phyloP scores from a whole-genome alignment of 2,113 vertebrate species.

The Callospermophilus lateralis region DNA sequence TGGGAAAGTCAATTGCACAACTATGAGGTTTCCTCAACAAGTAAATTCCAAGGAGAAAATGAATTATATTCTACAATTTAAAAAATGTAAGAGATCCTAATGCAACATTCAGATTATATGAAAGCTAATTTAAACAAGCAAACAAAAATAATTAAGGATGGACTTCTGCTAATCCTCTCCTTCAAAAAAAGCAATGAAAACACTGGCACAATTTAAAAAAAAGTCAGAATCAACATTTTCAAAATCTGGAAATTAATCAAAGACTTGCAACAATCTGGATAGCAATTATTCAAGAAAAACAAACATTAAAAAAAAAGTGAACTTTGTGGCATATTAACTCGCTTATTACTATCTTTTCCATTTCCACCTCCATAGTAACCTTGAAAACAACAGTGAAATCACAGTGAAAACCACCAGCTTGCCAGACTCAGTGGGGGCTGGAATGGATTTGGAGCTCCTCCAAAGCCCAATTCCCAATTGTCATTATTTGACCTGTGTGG shows the following conservation, averaged over 20 bases:
- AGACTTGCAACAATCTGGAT: not conserved
- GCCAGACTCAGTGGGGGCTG: not conserved
- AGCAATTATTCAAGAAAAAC: slow-evolving; percentile 3
- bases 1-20: too few relatives aligned
- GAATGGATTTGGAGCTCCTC: not conserved
- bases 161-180: not conserved
- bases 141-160: not conserved
- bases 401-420: not conserved
- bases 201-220: not conserved
- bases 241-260: not conserved
- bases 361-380: not conserved
- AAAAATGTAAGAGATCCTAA: not conserved
- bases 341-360: not conserved
- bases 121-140: not conserved
- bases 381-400: not conserved
- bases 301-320: not conserved
- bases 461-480: not conserved
- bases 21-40: not conserved
- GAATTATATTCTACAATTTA: not conserved
- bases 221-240: not conserved
- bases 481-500: not conserved
- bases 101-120: not conserved
- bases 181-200: not conserved
- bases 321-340: not conserved
- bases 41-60: not conserved